Evolutionary conservation across 2,888 invertebrate genomes (phyloP), one percentile per base, ranked within the genome.

Genomic region (Incurvaria masculella): DNA sequence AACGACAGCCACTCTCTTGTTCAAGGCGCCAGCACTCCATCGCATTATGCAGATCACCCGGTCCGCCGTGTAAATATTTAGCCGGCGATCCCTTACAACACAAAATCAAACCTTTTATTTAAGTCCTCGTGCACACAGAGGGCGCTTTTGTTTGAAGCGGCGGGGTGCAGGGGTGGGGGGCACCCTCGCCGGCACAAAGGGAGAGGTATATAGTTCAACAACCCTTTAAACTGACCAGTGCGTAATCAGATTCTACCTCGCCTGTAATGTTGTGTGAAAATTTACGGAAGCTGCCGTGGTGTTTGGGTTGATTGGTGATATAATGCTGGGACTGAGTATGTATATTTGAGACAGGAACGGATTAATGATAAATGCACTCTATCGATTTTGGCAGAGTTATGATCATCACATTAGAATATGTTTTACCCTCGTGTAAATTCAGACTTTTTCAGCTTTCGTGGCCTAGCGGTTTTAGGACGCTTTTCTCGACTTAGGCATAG

Each of bases 91-190:
- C 72, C 69, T 70, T 73, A 72, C 72, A 75, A 76, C 76, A 74
- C 67, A 69, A 78, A 79, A 78, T 78, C 79, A 78, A 78, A 76
- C 76, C 76, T 78, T 78, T 78, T 79, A 78, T 78, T 75, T 78
- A 76, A 75, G 68, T 68, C 69, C 67, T 44, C 27, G 58, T 53
- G 66, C 66, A 69, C 63, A 70, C 72, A 70, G 65, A 64, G 70
- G 70, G 69, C 61, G 55, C 62, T 61, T 63, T 68, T n/a, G 66
- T 68, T 70, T 69, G 66, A 58, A 18, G 16, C 19, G 40, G 21
- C 19, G 21, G 21, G 47, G 33, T 33, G 33, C 33, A 23, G 5
- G 18, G 16, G 21, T 8, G 33, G 21, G 21, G 17, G n/a, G 14
- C 16, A 16, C 46, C 18, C 20, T 11, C 14, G 17, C 21, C 11